phyloP scores from a whole-genome alignment of 2,888 invertebrate genomes.

The Platycnemis pennipes region DNA sequence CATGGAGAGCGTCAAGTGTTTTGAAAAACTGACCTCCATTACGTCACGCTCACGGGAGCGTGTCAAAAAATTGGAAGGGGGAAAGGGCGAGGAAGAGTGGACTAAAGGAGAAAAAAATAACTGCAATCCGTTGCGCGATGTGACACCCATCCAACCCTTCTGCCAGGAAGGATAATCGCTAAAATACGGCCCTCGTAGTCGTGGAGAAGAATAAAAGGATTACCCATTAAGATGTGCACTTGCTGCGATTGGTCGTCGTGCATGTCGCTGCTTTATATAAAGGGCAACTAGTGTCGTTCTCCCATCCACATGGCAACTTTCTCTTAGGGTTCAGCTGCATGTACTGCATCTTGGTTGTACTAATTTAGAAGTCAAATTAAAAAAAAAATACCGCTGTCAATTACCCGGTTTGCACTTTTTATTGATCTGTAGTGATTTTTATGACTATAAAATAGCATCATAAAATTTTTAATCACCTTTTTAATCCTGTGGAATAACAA shows the following conservation, averaged over 20 bases:
- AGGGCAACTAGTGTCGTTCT: neutral
- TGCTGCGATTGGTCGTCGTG: neutral
- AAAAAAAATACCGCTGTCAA: too few relatives aligned
- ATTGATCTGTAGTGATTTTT: too few relatives aligned
- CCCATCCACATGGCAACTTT: neutral
- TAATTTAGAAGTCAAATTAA: too few relatives aligned
- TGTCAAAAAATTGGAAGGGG: neutral
- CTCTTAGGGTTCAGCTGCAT: too few relatives aligned
- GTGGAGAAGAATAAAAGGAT: neutral
- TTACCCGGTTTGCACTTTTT: too few relatives aligned
- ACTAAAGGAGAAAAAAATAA: neutral
- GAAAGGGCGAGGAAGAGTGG: neutral
- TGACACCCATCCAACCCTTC: neutral
- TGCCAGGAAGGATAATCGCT: neutral
- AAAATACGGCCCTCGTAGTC: neutral
- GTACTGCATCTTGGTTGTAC: too few relatives aligned
- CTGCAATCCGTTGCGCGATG: neutral
- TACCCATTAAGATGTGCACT: neutral
- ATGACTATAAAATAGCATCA: too few relatives aligned
- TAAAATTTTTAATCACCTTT: too few relatives aligned
- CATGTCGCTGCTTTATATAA: neutral
- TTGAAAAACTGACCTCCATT: slow-evolving; percentile 26
- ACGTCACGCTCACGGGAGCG: slow-evolving; percentile 5
- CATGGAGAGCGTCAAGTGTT: neutral
- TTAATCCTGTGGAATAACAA: too few relatives aligned